Evolutionary conservation across 2,113 vertebrate genomes (phyloP).

Genomic region (Chaetodon auriga): DNA sequence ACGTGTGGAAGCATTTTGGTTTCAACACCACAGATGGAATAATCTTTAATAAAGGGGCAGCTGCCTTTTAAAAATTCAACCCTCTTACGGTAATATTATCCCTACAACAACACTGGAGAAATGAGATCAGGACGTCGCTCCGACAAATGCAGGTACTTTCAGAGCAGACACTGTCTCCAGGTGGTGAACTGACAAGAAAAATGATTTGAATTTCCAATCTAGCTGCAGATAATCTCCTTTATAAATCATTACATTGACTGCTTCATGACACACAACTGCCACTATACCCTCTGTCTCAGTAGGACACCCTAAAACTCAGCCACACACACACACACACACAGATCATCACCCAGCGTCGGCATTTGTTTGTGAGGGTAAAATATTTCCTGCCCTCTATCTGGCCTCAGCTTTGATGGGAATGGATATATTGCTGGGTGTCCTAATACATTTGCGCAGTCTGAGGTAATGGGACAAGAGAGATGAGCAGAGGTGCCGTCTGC

Average conservation of each 20-base stretch:
- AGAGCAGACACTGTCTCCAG: neutral
- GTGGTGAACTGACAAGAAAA: neutral
- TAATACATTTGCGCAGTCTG: constrained; percentile 22
- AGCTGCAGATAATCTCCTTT: constrained; percentile 17
- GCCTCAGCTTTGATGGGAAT: constrained; percentile 53
- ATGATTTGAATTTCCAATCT: constrained; percentile 22
- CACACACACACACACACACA: neutral
- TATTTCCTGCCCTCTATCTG: constrained; percentile 44
- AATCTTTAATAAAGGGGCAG: neutral
- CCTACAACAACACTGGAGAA: neutral
- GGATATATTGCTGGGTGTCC: constrained; percentile 35
- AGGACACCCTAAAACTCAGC: constrained; percentile 1
- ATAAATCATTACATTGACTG: constrained; percentile 28
- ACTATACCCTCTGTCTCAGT: neutral
- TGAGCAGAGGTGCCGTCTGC: constrained; percentile 35
- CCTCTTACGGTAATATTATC: neutral
- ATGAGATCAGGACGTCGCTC: neutral
- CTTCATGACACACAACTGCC: neutral
- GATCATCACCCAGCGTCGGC: neutral
- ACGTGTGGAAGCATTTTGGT: neutral
- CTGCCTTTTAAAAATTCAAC: neutral
- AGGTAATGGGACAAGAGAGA: constrained; percentile 63
- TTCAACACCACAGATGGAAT: neutral
- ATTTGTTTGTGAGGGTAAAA: constrained; percentile 51
- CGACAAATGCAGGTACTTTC: neutral